phyloP scores from a whole-genome alignment of 2,888 invertebrate species.

The Smittia sp. region DNA sequence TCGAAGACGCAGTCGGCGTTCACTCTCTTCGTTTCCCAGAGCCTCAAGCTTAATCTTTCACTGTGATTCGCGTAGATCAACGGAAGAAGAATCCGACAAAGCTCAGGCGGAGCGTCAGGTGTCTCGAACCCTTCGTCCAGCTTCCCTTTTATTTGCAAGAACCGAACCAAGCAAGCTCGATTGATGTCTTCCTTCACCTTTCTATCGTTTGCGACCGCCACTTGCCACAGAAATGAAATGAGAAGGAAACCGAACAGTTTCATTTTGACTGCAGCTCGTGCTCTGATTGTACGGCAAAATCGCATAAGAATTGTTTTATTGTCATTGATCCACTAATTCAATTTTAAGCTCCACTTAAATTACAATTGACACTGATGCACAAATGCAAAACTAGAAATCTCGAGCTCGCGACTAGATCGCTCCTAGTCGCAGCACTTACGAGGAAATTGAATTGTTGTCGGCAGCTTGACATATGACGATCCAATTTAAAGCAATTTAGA shows the following conservation, averaged over 20 bases:
- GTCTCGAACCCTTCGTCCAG: neutral
- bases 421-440: neutral
- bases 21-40: conserved; percentile 26
- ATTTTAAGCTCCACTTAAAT: neutral
- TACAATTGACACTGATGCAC: neutral
- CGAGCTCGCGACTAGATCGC: neutral
- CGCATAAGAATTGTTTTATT: neutral
- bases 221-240: neutral
- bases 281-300: neutral
- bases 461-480: conserved; percentile 20
- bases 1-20: conserved; percentile 33
- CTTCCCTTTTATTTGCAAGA: conserved; percentile 32
- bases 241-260: neutral
- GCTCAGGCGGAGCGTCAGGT: neutral
- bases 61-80: conserved; percentile 32
- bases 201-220: neutral
- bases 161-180: conserved; percentile 25
- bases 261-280: neutral
- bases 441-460: conserved; percentile 13
- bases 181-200: conserved; percentile 11
- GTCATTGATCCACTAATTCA: neutral
- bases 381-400: neutral
- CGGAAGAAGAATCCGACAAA: conserved; percentile 25
- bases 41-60: conserved; percentile 10
- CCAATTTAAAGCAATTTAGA: neutral